Evolutionary conservation across 2,113 vertebrate genomes (phyloP).

Genomic region (Equus quagga): DNA sequence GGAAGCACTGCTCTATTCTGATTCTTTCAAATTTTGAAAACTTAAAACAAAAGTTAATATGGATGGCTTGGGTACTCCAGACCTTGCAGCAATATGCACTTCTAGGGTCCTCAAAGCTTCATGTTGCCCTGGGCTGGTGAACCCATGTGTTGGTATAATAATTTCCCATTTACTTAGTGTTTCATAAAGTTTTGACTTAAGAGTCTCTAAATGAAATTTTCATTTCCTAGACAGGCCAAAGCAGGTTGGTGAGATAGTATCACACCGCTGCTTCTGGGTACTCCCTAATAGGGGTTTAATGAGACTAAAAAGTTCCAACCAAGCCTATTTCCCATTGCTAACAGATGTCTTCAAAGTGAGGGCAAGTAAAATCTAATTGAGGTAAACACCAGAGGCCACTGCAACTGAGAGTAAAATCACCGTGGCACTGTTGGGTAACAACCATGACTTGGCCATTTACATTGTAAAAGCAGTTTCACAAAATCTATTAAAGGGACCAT

Average conservation of each 20-base stretch:
- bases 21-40: slow-evolving; percentile 56
- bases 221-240: slow-evolving; percentile 21
- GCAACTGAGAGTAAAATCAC: slow-evolving; percentile 25
- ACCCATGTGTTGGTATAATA: neutral
- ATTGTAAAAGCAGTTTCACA: slow-evolving; percentile 43
- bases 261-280: neutral
- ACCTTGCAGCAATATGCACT: neutral
- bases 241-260: neutral
- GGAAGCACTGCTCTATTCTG: neutral
- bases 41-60: neutral
- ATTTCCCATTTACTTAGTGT: neutral
- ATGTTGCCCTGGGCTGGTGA: neutral
- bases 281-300: neutral
- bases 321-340: neutral
- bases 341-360: slow-evolving; percentile 42
- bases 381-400: slow-evolving; percentile 27
- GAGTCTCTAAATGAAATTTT: slow-evolving; percentile 12
- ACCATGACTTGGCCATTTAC: slow-evolving; percentile 41
- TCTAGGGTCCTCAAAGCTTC: neutral
- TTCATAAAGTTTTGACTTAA: neutral
- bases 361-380: slow-evolving; percentile 41
- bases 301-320: neutral
- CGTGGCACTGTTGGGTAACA: neutral
- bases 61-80: neutral
- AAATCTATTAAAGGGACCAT: neutral